Base-by-base conservation (phyloP, 2,888 invertebrate genomes). In the Nymphalis urticae region DNA sequence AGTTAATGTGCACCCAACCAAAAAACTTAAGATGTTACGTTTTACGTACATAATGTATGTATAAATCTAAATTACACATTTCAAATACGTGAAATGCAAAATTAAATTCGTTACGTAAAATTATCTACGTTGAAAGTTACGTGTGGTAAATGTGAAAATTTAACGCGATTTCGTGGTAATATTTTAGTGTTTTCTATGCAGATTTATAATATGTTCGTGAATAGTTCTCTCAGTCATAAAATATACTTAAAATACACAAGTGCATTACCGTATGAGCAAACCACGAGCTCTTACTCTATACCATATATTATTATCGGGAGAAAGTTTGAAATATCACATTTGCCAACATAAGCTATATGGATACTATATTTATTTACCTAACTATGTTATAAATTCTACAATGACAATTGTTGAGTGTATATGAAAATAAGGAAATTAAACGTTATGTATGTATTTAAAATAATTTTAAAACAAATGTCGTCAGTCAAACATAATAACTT, bases 261-360 rank as follows among this genome's bases (percentile, higher is more conserved):
- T 47, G 66, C 65, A 62, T 64, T 50, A 51, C 63, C 50, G 42
- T 64, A 48, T 60, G 54, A 68, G 69, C 48, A 66, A 69, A 71
- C 71, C 61, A 64, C 71, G 51, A 69, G 68, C 65, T 68, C 59
- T 62, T 64, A 69, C 36, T 50, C 24, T 61, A 56, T 69, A 66
- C 32, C 24, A 64, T 64, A 54, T 64, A 62, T 64, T 70, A 64
- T 58, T 62, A 68, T 62, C 48, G 10, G 27, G 66, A 32, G 71
- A 71, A 71, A 69, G 71, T 69, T 64, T 62, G 66, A 64, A 59
- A 69, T 69, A 69, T 71, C 24, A 56, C 63, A 50, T 66, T 24
- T 53, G 27, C 53, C 21, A 27, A 53, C 51, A 48, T 60, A 17
- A 48, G 68, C 48, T 42, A n/a, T 42, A 56, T 21, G 36, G 24